Evolutionary conservation across 1,140 invertebrate genomes (phyloP).

Genomic region (Penaeus indicus): DNA sequence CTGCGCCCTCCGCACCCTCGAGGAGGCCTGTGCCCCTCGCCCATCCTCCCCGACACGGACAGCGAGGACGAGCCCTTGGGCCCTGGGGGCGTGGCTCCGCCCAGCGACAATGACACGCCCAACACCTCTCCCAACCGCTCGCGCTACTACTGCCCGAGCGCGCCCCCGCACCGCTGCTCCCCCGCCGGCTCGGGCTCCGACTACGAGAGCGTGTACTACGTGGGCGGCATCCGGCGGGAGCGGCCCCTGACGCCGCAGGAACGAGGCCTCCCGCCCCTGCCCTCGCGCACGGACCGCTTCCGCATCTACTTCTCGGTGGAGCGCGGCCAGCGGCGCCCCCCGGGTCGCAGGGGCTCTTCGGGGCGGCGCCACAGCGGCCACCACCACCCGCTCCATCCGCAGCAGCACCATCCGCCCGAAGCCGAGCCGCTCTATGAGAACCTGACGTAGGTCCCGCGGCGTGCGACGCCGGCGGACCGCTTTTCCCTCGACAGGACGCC

Average conservation of each 20-base stretch:
- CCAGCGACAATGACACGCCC: conserved; percentile 54
- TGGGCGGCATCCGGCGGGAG: conserved; percentile 43
- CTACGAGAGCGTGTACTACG: conserved; percentile 59
- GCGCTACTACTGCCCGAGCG: conserved; percentile 53
- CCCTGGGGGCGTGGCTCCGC: neutral
- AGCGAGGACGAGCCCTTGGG: conserved; percentile 58
- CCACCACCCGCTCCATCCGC: conserved; percentile 26
- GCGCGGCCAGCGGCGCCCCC: conserved; percentile 26
- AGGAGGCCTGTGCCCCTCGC: neutral
- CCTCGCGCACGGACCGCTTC: conserved; percentile 57
- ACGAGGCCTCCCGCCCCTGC: conserved; percentile 48
- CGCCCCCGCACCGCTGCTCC: conserved; percentile 19
- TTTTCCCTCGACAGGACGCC: neutral
- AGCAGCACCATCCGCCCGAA: conserved; percentile 37
- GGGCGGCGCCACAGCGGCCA: conserved; percentile 3
- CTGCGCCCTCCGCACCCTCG: conserved; percentile 23
- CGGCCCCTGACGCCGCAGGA: conserved; percentile 50
- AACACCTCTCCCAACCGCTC: conserved; percentile 41
- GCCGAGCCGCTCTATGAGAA: conserved; percentile 56
- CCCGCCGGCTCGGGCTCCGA: conserved; percentile 33
- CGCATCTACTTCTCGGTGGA: conserved; percentile 56
- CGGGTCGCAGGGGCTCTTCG: neutral
- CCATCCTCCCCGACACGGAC: conserved; percentile 44
- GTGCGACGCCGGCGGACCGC: neutral
- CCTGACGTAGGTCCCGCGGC: conserved; percentile 39